Evolutionary conservation across 2,797 vertebrate genomes (phyloP).

Genomic region (Lutjanus campechanus): DNA sequence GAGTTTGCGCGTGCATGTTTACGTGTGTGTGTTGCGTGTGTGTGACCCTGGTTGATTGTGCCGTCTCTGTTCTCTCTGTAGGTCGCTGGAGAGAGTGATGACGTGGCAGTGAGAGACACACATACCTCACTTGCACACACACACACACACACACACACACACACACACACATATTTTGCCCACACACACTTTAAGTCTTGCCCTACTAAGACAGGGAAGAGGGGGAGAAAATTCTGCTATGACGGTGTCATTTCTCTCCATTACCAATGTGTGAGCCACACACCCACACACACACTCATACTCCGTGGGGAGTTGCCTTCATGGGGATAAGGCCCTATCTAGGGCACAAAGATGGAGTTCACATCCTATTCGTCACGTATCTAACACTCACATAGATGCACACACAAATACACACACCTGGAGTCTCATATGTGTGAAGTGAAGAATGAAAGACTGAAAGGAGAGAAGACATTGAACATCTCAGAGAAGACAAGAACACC

Average conservation of each 20-base stretch:
- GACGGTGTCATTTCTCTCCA: conserved; percentile 80
- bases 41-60: conserved; percentile 83
- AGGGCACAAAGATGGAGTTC: conserved; percentile 81
- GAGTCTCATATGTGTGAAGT: conserved; percentile 62
- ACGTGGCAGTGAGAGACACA: conserved; percentile 79
- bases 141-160: conserved; percentile 25
- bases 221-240: conserved; percentile 76
- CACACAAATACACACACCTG: conserved; percentile 60
- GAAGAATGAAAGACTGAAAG: conserved; percentile 73
- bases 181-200: conserved; percentile 76
- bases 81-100: conserved; percentile 84
- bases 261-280: conserved; percentile 78
- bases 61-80: conserved; percentile 83
- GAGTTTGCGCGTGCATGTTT: conserved; percentile 16
- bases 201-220: conserved; percentile 72
- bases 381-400: conserved; percentile 64
- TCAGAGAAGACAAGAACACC: conserved; percentile 46
- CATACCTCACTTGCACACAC: conserved; percentile 54
- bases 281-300: conserved; percentile 57
- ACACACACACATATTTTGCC: conserved; percentile 57
- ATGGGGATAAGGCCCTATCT: conserved; percentile 81
- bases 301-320: conserved; percentile 78
- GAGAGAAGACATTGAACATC: conserved; percentile 59
- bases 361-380: conserved; percentile 65
- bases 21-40: conserved; percentile 42